Percentiles rank a stretch among this genome's conserved stretches.
Evolutionary conservation across 2,797 vertebrate genomes (phyloP).

Genomic region (Bufotes viridis): DNA sequence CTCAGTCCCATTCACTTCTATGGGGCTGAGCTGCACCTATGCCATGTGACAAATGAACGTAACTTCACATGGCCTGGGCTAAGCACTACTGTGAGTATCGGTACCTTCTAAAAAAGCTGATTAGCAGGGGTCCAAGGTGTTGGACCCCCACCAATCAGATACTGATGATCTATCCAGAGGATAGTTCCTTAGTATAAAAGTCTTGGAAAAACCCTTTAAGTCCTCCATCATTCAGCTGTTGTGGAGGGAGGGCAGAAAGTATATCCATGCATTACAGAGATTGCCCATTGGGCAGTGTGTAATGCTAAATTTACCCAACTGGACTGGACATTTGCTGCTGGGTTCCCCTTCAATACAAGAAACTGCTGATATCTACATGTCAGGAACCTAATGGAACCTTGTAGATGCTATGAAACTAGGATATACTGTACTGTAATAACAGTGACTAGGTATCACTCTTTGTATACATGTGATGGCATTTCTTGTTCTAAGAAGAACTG

Average conservation of each 20-base stretch:
- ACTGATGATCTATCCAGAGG: not conserved
- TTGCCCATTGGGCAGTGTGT: not conserved
- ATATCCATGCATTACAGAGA: not conserved
- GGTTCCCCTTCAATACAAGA: not conserved
- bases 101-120: not conserved
- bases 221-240: not conserved
- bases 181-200: not conserved
- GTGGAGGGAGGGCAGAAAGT: not conserved
- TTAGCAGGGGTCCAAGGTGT: too few species aligned
- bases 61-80: too few species aligned
- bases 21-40: too few species aligned
- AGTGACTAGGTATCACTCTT: not conserved
- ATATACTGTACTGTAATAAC: not conserved
- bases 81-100: too few species aligned
- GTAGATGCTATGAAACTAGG: too few species aligned
- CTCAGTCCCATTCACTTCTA: too few species aligned
- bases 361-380: not conserved
- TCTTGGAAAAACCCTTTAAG: not conserved
- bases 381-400: not conserved
- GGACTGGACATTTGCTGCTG: not conserved
- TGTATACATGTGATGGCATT: not conserved
- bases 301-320: not conserved
- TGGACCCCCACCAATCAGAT: too few species aligned
- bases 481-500: not conserved
- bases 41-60: too few species aligned